Base-by-base conservation (phyloP, 2,888 invertebrate species). In the Agrochola lota region DNA sequence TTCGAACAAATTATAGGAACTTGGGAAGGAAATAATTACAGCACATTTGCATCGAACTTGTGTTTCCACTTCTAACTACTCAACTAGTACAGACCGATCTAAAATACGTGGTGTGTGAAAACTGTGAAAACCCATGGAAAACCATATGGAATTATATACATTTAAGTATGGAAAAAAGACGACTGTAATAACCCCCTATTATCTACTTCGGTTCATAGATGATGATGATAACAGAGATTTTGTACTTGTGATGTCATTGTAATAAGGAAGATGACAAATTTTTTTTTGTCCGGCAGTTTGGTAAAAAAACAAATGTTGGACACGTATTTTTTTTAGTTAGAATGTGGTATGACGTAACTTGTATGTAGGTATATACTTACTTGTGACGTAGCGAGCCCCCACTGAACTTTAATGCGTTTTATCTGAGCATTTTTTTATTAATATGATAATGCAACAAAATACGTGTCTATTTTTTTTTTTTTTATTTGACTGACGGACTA, bases 1-100 rank as follows among this genome's bases (percentile, higher is more conserved):
- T 59, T 15, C 1, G n/a, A 80, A 81, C 57, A 80, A 83, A 80
- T 64, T 80, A 68, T 35, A 26, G 35, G 17, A 68, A 68, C 40
- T 68, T 63, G 8, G 12, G 1, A 40, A 67, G 30, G 9, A 43
- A 59, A 64, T 43, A 43, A 75, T 63, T n/a, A 43, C n/a, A 40
- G 12, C 9, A 40, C 40, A 57, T 43, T 63, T 74, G 63, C n/a
- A 64, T 40, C 2, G 9, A 43, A 20, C 20, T 43, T 46, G 26
- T 62, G 11, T 57, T 57, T 74, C 23, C 49, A 57, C 26, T 63
- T 46, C 2, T 20, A 30, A 57, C 20, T 23, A 9, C 17, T 46
- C 46, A 46, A 46, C 12, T 15, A 46, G 15, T 46, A 15, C 46
- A 46, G 46, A 46, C 20, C 26, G 20, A 67, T 74, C 9, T 23